These are phyloP conservation scores for Geopemphigus sp. DNA, from an alignment of 1,140 invertebrate genomes.

Conservation along the genomic window DNA sequence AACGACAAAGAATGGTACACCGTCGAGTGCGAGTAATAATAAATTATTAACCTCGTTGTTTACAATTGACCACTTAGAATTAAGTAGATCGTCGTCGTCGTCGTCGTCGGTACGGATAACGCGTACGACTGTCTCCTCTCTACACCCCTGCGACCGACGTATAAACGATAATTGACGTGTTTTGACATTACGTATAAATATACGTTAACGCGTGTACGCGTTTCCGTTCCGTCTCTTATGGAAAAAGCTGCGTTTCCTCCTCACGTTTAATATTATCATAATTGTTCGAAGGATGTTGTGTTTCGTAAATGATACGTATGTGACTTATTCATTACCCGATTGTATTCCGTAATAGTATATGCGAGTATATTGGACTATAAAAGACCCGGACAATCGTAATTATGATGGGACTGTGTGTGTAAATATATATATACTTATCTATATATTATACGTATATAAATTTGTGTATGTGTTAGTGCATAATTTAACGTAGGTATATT, in stretches of 20 bases:
- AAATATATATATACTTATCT: not conserved
- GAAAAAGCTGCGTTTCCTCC: conserved; percentile 8
- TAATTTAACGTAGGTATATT: not conserved
- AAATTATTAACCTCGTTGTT: conserved; percentile 36
- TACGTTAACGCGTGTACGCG: conserved; percentile 34
- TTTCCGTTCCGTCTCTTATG: conserved; percentile 43
- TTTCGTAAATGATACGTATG: conserved; percentile 43
- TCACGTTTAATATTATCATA: conserved; percentile 38
- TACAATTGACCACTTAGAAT: conserved; percentile 47
- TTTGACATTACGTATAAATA: conserved; percentile 40
- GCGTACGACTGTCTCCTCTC: not conserved
- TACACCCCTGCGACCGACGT: not conserved
- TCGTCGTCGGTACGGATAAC: conserved; percentile 30
- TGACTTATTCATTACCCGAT: conserved; percentile 47
- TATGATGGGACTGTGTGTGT: conserved; percentile 26
- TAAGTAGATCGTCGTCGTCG: conserved; percentile 37
- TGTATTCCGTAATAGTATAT: conserved; percentile 33
- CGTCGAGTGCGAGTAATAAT: not conserved
- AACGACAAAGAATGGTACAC: not conserved
- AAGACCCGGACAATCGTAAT: conserved; percentile 48
- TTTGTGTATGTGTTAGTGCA: not conserved
- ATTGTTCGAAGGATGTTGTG: conserved; percentile 40
- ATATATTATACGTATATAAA: too few relatives aligned
- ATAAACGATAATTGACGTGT: conserved; percentile 44
- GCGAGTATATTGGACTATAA: conserved; percentile 42